Evolutionary conservation across 1,140 invertebrate species (phyloP), one percentile per base, ranked within the genome.

Genomic region (Heliconius hermathena): DNA sequence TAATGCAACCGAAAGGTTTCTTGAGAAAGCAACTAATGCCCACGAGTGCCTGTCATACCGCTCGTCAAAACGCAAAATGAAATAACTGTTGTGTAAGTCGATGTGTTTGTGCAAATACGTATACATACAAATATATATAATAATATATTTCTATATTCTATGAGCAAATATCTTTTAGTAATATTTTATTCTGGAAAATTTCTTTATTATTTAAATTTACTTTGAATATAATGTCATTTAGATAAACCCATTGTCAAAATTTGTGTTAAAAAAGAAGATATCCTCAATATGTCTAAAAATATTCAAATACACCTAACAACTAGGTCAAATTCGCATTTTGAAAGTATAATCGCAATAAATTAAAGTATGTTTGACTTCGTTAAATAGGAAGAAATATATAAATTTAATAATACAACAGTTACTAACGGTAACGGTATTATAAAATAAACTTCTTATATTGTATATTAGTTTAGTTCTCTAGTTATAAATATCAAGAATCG

Each of bases 1-100:
- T 66, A 66, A 66, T 66, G 60, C 60, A 66, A 66, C 60, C 26
- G 26, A 66, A 66, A 66, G 60, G 26, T 66, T 66, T 29, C 60
- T 66, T 66, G 60, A 72, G 71, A 72, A 72, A 72, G 33, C n/a
- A 72, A 72, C 71, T 41, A 72, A 72, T 22, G 71, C 71, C 38
- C 71, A 72, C 71, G 33, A 41, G 20, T 29, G 26, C 26, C 71
- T 72, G 36, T 72, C 71, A 72, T 41, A 22, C 20, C 3, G n/a
- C 71, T 72, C 38, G 71, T 72, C 38, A 72, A 71, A 36, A 72
- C 36, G 22, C 36, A n/a, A 72, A 72, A 38, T 16, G 71, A 72
- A 72, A 66, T 29, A 66, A 29, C 60, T 18, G 60, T 66, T 66
- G 60, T 66, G n/a, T 66, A 29, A 26, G 26, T 66, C 13, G 11